Base-by-base conservation (phyloP, 2,113 vertebrate genomes). In the Ia io region DNA sequence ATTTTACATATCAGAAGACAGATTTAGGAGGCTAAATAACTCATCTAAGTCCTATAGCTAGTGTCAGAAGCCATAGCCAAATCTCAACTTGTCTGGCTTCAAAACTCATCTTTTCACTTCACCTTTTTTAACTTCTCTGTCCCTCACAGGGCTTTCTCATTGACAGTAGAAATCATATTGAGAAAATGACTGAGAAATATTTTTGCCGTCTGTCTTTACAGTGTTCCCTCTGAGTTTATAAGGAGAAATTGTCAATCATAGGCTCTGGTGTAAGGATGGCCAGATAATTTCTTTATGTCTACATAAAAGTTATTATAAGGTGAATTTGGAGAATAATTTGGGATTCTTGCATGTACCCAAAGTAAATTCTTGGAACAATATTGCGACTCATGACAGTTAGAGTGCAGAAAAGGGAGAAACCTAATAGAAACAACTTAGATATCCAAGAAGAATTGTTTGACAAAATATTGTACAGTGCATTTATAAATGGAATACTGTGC, bases 131-230 rank as follows among this genome's bases (percentile, higher is more conserved):
- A 95, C 30, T 87, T 92, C 30, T 88, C 32, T 91, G 30, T 91
- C 93, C 23, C 90, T 94, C n/a, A 59, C 49, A 59, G 53, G 35
- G 30, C 65, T 95, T 95, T 71, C 53, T 92, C 12, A 53, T 85
- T 84, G 28, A 88, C 28, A 73, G 30, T 92, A 71, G 44, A 94
- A 94, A 78, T 85, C 4, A 65, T 77, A 82, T 71, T 92, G 83
- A 94, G 84, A 94, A 94, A 92, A 95, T 44, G n/a, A 94, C 49
- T 90, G 80, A 82, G 87, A 95, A 96, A 78, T 78, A 80, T 90
- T 92, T 96, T 90, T 92, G 17, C 32, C 22, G 61, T 84, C 49
- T 91, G 23, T 88, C 59, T 95, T 51, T 78, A 25, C 84, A 49
- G 4, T 83, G 49, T 93, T 86, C 49, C 47, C 12, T 78, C 65